Evolutionary conservation across 2,888 invertebrate species (phyloP).

Genomic region (Salticus scenicus): DNA sequence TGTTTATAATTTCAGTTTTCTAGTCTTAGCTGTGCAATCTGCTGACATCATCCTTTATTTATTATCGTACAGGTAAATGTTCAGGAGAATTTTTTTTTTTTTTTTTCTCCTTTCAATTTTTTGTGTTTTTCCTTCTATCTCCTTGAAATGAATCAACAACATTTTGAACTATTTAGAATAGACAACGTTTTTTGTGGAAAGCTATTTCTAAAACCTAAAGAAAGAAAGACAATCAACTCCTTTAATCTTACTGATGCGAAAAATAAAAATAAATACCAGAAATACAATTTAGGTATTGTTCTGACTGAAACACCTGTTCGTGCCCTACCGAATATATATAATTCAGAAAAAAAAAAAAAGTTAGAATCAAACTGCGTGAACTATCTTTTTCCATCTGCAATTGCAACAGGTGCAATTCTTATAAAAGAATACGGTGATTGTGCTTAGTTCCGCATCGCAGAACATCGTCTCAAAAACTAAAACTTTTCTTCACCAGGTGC

Average conservation of each 20-base stretch:
- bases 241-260: background rate
- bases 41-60: too few relatives aligned
- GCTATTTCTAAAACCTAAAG: background rate
- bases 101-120: too few relatives aligned
- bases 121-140: too few relatives aligned
- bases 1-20: too few relatives aligned
- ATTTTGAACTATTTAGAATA: too few relatives aligned
- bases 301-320: constrained; percentile 54
- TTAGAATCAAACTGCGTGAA: constrained; percentile 17
- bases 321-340: constrained; percentile 13
- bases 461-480: constrained; percentile 23
- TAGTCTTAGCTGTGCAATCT: too few relatives aligned
- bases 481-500: constrained; percentile 54
- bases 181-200: too few relatives aligned
- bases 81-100: too few relatives aligned
- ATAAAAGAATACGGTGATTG: constrained; percentile 33
- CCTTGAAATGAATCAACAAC: too few relatives aligned
- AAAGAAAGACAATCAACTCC: background rate
- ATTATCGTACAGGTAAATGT: too few relatives aligned
- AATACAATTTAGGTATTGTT: constrained; percentile 27
- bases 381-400: constrained; percentile 43
- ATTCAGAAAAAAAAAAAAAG: background rate
- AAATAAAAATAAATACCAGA: background rate
- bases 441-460: constrained; percentile 57
- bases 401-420: constrained; percentile 41